These are phyloP conservation scores for Pitta sordida DNA, from an alignment of 2,113 vertebrate genomes.

Conservation along the genomic window DNA sequence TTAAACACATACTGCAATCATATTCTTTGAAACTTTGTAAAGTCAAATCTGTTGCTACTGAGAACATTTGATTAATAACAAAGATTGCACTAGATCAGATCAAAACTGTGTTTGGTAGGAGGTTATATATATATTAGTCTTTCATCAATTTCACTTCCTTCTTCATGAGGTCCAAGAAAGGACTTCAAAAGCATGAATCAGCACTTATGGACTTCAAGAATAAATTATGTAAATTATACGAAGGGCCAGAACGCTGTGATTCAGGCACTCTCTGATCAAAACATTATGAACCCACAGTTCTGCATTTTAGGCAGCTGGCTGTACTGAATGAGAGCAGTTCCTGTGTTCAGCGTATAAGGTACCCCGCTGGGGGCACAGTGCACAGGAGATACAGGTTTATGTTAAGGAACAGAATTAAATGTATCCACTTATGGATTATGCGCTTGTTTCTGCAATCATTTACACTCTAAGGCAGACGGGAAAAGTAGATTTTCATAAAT, in stretches of 20 bases:
- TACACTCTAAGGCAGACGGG: not conserved
- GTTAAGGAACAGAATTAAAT: not conserved
- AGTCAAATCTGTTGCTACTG: not conserved
- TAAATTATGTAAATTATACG: not conserved
- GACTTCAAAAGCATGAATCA: not conserved
- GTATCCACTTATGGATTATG: not conserved
- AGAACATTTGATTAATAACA: not conserved
- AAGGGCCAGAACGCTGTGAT: not conserved
- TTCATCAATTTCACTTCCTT: not conserved
- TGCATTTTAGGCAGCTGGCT: not conserved
- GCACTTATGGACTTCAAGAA: not conserved
- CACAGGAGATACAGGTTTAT: not conserved
- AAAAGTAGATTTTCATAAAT: not conserved
- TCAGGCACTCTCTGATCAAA: not conserved
- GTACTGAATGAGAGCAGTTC: not conserved
- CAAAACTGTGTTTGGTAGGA: not conserved
- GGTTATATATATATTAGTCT: not conserved
- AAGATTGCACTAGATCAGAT: not conserved
- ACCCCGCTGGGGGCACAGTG: not conserved
- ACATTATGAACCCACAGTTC: not conserved
- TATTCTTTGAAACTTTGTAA: not conserved
- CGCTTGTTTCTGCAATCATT: not conserved
- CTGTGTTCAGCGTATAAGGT: rapidly evolving
- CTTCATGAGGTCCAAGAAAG: not conserved
- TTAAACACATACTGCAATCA: not conserved